Evolutionary conservation across 2,113 vertebrate species (phyloP), one percentile per base, ranked within the genome.

Genomic region (Mixornis gularis): DNA sequence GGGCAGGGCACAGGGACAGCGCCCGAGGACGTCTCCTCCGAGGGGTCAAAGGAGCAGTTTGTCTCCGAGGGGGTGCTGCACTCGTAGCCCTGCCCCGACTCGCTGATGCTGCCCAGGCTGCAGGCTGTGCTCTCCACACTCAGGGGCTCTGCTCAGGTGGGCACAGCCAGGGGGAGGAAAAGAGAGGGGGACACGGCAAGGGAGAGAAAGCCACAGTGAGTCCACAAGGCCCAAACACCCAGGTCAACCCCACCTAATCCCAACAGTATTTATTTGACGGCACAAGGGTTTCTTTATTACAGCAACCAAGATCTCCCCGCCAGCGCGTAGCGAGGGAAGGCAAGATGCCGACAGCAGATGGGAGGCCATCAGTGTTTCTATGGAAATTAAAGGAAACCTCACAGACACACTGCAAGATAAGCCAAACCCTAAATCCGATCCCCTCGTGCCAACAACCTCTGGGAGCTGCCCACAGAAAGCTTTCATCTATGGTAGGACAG

Each of bases 31-130:
- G 74, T 26, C 48, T 96, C 92, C 11, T 97, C 97, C 2, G 69
- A 10, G 52, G 87, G 96, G 80, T 94, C 96, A 1, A 96, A 96
- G 7, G 91, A 93, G 44, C 95, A 90, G 36, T 95, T 95, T 1
- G n/a, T 96, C 95, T 96, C 97, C 0, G 96, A 96, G 25, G 96
- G 95, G 8, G 94, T 96, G 40, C 96, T 96, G 94, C 95, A 97
- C 62, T 97, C 96, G 0, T 97, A 97, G 80, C 94, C 96, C 51
- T 97, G 97, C 79, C 95, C 96, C 0, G 95, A 97, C 15, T 97
- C 97, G 0, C 92, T 87, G 16, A 85, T 81, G 79, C 96, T 95
- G 69, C 90, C 84, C 36, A 96, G 69, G 82, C 95, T 95, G 90
- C 94, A 96, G 53, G 95, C 92, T 0, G 83, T 66, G 46, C 96